These are phyloP conservation scores for Nothocercus julius DNA, from an alignment of 2,113 vertebrate genomes.

Conservation along the genomic window DNA sequence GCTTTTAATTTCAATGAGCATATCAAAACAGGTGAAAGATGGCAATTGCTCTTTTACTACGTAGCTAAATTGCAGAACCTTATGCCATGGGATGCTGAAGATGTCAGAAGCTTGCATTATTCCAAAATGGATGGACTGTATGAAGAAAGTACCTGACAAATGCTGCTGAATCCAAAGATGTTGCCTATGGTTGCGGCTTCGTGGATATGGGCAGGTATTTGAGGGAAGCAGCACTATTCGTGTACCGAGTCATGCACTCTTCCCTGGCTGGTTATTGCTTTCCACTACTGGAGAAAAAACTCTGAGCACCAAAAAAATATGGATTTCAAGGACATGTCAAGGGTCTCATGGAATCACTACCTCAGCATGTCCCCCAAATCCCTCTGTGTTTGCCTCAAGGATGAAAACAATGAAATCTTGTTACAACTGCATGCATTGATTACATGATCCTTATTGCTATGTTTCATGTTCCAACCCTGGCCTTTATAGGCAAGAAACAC, in stretches of 20 bases:
- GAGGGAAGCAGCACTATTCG: too few species aligned
- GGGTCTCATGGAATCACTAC: neutral
- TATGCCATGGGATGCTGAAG: neutral
- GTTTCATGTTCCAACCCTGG: neutral
- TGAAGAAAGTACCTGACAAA: neutral
- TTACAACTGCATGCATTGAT: neutral
- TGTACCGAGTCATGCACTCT: accelerated
- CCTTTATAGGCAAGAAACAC: neutral
- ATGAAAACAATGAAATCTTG: neutral
- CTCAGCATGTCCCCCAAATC: neutral
- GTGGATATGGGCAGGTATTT: too few species aligned
- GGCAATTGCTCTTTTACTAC: neutral
- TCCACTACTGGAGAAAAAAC: neutral
- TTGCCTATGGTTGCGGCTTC: neutral
- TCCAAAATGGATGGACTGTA: neutral
- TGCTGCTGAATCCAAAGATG: neutral
- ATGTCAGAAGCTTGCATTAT: neutral
- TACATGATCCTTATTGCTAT: neutral
- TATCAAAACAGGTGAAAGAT: neutral
- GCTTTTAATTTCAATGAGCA: neutral
- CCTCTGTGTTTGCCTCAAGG: neutral
- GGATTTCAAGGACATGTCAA: neutral
- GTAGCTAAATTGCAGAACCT: neutral
- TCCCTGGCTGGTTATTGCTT: neutral
- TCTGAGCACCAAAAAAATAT: neutral